Evolutionary conservation across 2,888 invertebrate genomes (phyloP).

Genomic region (Keiferia lycopersicella): DNA sequence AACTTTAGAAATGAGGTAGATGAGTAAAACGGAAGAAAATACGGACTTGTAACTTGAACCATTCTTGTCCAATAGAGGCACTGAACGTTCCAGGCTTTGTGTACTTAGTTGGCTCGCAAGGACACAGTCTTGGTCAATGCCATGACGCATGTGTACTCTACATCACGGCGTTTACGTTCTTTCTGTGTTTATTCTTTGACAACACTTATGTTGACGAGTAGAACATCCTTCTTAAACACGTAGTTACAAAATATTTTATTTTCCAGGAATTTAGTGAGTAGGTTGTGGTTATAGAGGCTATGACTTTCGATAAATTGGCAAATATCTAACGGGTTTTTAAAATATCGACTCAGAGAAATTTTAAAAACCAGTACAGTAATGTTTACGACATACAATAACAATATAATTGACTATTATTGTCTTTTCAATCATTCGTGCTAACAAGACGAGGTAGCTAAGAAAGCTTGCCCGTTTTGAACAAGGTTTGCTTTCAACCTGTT

Average conservation of each 20-base stretch:
- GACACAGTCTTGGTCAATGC: conserved; percentile 38
- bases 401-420: not conserved
- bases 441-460: not conserved
- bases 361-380: not conserved
- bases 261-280: too few relatives aligned
- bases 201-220: not conserved
- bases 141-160: conserved; percentile 30
- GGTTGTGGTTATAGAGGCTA: too few relatives aligned
- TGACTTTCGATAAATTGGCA: too few relatives aligned
- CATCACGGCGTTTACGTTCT: not conserved
- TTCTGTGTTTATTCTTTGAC: conserved; percentile 6
- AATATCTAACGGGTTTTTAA: not conserved
- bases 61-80: conserved; percentile 22
- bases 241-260: too few relatives aligned
- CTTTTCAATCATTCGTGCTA: not conserved
- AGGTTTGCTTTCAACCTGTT: not conserved
- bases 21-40: not conserved
- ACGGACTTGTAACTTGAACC: conserved; percentile 19
- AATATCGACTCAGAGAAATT: not conserved
- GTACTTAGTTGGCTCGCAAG: conserved; percentile 28
- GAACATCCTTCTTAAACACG: not conserved
- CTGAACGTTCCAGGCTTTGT: conserved; percentile 15
- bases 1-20: too few relatives aligned
- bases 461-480: not conserved
- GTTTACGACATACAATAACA: not conserved